Percentiles rank a stretch among this genome's conserved stretches.
phyloP scores from a whole-genome alignment of 2,113 vertebrate genomes.

The Jacana jacana region DNA sequence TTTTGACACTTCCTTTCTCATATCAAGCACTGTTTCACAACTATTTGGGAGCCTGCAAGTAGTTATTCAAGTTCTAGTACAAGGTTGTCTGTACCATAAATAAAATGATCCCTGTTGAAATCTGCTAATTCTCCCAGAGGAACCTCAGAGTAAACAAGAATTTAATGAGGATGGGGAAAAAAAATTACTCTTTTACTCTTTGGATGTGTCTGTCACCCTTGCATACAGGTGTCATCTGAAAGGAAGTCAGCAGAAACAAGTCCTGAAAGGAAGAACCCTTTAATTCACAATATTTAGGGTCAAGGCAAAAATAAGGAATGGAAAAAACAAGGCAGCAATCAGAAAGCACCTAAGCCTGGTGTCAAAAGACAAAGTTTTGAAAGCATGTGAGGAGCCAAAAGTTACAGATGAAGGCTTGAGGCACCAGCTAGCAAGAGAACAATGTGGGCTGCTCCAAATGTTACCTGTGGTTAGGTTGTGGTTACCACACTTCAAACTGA shows the following conservation, averaged over 20 bases:
- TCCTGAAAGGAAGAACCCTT: background rate
- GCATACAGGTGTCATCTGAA: background rate
- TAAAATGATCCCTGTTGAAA: background rate
- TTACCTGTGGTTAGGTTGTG: conserved; percentile 18
- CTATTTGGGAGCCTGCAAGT: background rate
- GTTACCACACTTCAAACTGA: background rate
- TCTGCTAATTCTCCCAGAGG: background rate
- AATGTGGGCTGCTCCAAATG: background rate
- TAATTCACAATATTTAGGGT: background rate
- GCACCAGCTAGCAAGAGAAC: background rate
- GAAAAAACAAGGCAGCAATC: background rate
- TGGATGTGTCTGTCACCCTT: background rate
- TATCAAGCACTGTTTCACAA: background rate
- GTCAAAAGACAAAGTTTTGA: background rate
- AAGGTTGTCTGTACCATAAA: background rate
- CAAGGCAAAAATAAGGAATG: background rate
- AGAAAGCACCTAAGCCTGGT: background rate
- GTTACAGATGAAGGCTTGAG: background rate
- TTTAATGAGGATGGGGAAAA: background rate
- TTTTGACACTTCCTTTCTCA: background rate
- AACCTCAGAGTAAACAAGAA: background rate
- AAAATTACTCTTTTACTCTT: background rate
- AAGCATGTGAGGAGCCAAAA: background rate
- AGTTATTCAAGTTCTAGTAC: background rate
- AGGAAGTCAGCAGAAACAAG: background rate